These are phyloP conservation scores for Meloidogyne chitwoodi DNA, from an alignment of 1,140 invertebrate species.

Conservation along the genomic window DNA sequence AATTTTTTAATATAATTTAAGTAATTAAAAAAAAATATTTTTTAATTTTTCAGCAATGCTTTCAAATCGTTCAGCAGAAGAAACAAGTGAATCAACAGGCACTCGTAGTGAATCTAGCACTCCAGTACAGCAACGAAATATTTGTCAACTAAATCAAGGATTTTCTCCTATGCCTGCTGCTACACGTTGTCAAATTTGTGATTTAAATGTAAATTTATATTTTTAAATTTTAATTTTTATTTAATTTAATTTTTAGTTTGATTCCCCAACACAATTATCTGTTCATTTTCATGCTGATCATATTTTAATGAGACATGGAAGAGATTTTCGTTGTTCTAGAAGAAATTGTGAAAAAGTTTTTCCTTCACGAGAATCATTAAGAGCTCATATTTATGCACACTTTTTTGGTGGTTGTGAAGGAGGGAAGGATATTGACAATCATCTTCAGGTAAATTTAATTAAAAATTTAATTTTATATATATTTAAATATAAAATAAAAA, in stretches of 20 bases:
- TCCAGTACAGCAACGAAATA: slow-evolving; percentile 35
- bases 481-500: no score
- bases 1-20: no score
- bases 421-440: neutral
- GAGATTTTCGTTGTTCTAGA: slow-evolving; percentile 39
- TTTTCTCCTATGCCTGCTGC: slow-evolving; percentile 26
- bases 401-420: slow-evolving; percentile 32
- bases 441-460: neutral
- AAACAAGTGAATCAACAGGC: slow-evolving; percentile 43
- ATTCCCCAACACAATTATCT: slow-evolving; percentile 30
- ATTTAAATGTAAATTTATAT: slow-evolving; percentile 10
- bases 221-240: neutral
- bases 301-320: slow-evolving; percentile 40
- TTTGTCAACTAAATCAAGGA: neutral
- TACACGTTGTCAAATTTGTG: slow-evolving; percentile 33
- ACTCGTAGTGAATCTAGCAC: slow-evolving; percentile 39
- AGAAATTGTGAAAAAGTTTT: slow-evolving; percentile 45
- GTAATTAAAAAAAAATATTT: no score
- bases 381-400: slow-evolving; percentile 33
- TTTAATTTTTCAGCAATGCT: slow-evolving; percentile 15
- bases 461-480: no score
- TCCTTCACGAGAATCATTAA: slow-evolving; percentile 32
- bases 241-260: slow-evolving; percentile 20
- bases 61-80: slow-evolving; percentile 38
- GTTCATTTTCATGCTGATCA: slow-evolving; percentile 45